A percentile compares a stretch with the other conserved stretches of the same genome.
Conservation (phyloP, 53 echinoderm and acorn worm species). For the Echinarachnius parma region DNA sequence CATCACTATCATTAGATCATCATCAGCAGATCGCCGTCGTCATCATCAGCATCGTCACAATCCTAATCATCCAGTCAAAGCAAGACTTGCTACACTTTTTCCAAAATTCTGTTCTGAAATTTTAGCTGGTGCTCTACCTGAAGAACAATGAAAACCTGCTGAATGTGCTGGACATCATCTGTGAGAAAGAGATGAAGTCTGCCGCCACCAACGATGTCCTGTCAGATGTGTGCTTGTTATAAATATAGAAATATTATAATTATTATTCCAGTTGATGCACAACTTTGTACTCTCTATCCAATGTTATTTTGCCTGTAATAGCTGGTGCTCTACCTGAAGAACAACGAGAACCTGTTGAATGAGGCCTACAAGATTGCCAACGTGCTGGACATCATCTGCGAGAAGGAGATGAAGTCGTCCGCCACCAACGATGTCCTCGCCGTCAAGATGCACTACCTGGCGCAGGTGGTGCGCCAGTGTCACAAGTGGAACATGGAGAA, state of each 20-base stretch:
- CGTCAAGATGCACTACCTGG: constrained; percentile 88
- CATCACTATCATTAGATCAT: too few species aligned
- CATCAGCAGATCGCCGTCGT: too few species aligned
- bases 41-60: too few species aligned
- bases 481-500: constrained; percentile 83
- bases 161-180: constrained; percentile 78
- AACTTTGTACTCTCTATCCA: background rate
- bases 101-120: too few species aligned
- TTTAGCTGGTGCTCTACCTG: constrained; percentile 64
- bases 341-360: constrained; percentile 64
- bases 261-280: too few species aligned
- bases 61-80: too few species aligned
- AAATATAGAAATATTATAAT: too few species aligned
- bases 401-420: constrained; percentile 76
- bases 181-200: constrained; percentile 84
- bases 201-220: constrained; percentile 80
- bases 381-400: constrained; percentile 81
- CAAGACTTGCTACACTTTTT: too few species aligned
- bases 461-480: constrained; percentile 65
- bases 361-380: constrained; percentile 62
- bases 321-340: constrained; percentile 65
- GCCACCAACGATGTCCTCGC: constrained; percentile 89
- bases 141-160: constrained; percentile 63
- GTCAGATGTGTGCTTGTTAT: too few species aligned
- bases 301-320: constrained; percentile 11